Evolutionary conservation across 1,140 invertebrate species (phyloP), one percentile per base, ranked within the genome.

Genomic region (Calephelis virginiensis): DNA sequence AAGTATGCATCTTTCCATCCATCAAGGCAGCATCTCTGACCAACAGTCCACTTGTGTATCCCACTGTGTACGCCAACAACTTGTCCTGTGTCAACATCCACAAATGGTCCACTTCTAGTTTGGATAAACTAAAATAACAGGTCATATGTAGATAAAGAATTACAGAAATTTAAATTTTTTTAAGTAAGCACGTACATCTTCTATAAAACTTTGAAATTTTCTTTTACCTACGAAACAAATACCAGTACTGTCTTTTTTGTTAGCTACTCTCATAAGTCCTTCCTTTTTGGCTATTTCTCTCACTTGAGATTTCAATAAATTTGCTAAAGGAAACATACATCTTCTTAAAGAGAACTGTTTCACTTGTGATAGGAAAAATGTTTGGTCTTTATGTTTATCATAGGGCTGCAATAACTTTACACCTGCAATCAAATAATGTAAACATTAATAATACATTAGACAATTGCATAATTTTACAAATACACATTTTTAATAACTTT

Each of bases 211-310:
- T 81, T 94, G 92, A 86, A 97, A 97, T 75, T 94, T 92, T 72
- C 95, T 92, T 83, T 95, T 94, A 17, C 98, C 98, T 82, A 99
- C 97, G 87, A 99, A 99, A 91, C 98, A 99, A 74, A 99, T 99
- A 13, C 98, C 98, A 83, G 96, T 97, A 81, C 97, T 99, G 91
- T 99, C 98, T 82, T 93, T 96, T 80, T 98, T 99, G 17, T 92
- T 91, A n/a, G 94, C 94, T 72, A 99, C 93, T 73, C 93, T 92
- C 9, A 94, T 83, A 60, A 99, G 92, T 1, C 95, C 95, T 85
- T 94, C 93, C 70, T 94, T 85, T 60, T 78, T 73, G 8, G 98
- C 98, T 38, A 99, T 94, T 70, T 94, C 80, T 90, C 97, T 97
- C 0, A 99, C 97, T 81, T 96, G 86, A 46, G 71, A 81, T 90